These are phyloP conservation scores for Xestoiulus laeticollis DNA, from an alignment of 2,888 invertebrate species.

Conservation along the genomic window DNA sequence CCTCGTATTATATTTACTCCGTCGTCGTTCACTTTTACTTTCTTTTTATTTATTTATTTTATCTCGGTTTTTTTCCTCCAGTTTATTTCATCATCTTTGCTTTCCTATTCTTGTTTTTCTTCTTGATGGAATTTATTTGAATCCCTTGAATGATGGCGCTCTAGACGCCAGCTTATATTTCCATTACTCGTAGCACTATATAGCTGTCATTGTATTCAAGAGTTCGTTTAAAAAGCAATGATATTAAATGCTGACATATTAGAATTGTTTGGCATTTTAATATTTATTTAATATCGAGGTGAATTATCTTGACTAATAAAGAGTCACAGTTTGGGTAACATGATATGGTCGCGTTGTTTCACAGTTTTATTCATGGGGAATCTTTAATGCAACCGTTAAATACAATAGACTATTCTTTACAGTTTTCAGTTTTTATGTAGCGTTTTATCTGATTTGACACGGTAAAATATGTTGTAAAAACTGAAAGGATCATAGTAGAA, in stretches of 20 bases:
- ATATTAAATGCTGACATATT: constrained; percentile 23
- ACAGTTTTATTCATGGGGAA: no score
- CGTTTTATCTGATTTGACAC: no score
- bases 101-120: constrained; percentile 35
- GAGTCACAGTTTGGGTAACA: not conserved
- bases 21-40: not conserved
- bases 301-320: not conserved
- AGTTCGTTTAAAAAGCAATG: not conserved
- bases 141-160: not conserved
- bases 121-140: constrained; percentile 38
- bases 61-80: not conserved
- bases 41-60: constrained; percentile 31
- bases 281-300: constrained; percentile 8
- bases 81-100: constrained; percentile 38
- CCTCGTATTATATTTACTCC: constrained; percentile 23
- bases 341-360: no score
- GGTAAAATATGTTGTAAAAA: not conserved
- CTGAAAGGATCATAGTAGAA: no score
- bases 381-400: no score
- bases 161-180: not conserved
- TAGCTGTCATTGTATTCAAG: not conserved
- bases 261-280: constrained; percentile 30
- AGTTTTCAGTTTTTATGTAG: no score
- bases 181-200: not conserved
- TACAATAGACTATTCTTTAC: no score